phyloP scores from a whole-genome alignment of 1,140 invertebrate species.

The Papilio aristodemus region DNA sequence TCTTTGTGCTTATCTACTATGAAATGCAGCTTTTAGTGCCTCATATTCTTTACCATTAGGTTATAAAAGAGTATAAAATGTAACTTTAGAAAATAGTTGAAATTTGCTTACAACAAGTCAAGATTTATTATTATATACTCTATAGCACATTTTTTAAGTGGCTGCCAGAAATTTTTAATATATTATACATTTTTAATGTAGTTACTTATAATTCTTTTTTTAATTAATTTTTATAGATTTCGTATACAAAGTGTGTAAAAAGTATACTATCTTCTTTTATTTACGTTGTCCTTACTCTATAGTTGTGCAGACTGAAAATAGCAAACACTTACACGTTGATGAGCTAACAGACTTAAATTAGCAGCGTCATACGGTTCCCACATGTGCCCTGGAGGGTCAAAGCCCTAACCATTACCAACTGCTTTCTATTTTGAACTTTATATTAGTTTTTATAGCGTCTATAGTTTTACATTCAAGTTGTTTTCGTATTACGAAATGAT shows the following conservation, averaged over 20 bases:
- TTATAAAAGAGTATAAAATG: too few species aligned
- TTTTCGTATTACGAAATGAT: not conserved
- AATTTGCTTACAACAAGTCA: too few species aligned
- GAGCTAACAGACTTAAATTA: conserved; percentile 12
- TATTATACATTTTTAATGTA: too few species aligned
- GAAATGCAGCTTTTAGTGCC: not conserved
- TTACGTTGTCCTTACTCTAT: not conserved
- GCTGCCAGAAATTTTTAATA: too few species aligned
- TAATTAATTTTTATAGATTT: not conserved
- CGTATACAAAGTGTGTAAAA: not conserved
- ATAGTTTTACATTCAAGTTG: not conserved
- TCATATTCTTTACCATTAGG: too few species aligned
- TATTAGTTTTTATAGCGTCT: conserved; percentile 18
- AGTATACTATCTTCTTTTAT: too few species aligned
- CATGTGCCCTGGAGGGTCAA: conserved; percentile 20
- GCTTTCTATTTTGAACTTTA: conserved; percentile 22
- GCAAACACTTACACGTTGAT: conserved; percentile 5
- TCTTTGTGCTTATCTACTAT: not conserved
- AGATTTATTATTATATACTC: too few species aligned
- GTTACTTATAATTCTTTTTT: not conserved
- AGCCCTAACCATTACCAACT: not conserved
- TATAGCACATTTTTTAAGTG: too few species aligned
- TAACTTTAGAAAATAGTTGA: too few species aligned
- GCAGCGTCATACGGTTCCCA: not conserved
- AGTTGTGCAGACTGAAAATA: not conserved